Base-by-base conservation (phyloP, 2,797 vertebrate species). In the Triplophysa bombifrons region DNA sequence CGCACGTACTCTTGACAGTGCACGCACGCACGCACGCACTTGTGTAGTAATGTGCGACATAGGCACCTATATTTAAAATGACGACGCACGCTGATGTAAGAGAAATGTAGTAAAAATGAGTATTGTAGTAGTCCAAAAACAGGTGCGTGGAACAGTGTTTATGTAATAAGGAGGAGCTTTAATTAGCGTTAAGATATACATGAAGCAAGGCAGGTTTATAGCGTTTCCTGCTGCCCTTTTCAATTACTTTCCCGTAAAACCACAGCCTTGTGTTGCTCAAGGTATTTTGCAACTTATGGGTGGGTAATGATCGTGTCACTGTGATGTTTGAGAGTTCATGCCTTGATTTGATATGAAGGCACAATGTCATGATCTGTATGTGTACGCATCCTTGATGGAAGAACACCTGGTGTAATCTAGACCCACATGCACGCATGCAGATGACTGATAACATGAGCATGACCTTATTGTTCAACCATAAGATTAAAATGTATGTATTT, bases 1-100 rank as follows among this genome's bases (percentile, higher is more conserved):
- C 55, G 85, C 84, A 85, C 84, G 84, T 85, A 85, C 72, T 20
- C 51, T 17, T n/a, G 12, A 48, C 65, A 51, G 68, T 10, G 58
- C 11, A 58, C 27, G 27, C 25, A 4, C 34, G 34, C n/a, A 46
- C 27, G 64, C 7, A 8, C 44, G 38, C 25, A 48, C 48, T 3
- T 20, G 16, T 3, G 7, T 2, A 16, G 3, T 41, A 14, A 4
- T 27, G 51, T 20, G 25, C 10, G 44, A 34, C 34, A 60, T 27
- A 53, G 3, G 44, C 22, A 6, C 11, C 60, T 16, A 11, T 11
- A 11, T 55, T 55, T 20, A 20, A 55, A 55, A 9, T 11, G 8
- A 55, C 4, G 1, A 41, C 9, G 34, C 50, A 51, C 46, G 3
- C 16, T 51, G 50, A 51, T 51, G 2, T 55, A 3, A 55, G 11